phyloP scores from a whole-genome alignment of 2,888 invertebrate genomes.

The Coleophora flavipennella region DNA sequence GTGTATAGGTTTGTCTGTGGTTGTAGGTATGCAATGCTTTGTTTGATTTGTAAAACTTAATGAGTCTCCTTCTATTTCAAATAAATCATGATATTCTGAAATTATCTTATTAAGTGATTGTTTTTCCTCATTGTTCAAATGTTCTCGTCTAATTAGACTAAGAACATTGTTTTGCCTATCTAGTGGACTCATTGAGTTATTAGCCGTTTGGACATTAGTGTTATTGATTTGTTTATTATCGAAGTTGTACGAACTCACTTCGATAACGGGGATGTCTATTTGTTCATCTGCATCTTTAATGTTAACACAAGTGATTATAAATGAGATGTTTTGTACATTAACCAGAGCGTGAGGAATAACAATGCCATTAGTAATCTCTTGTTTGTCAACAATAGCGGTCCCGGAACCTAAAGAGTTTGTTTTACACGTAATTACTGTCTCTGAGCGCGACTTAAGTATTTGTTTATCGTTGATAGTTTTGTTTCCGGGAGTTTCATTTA shows the following conservation, averaged over 20 bases:
- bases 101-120: slow-evolving; percentile 14
- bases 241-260: not conserved
- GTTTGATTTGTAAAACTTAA: slow-evolving; percentile 20
- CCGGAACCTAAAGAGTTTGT: slow-evolving; percentile 13
- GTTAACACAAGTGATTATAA: slow-evolving; percentile 16
- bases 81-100: slow-evolving; percentile 15
- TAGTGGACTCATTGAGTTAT: not conserved
- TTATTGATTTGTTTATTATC: not conserved
- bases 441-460: slow-evolving; percentile 14
- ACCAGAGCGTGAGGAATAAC: slow-evolving; percentile 19
- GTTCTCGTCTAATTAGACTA: slow-evolving; percentile 10
- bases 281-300: slow-evolving; percentile 8
- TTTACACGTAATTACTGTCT: slow-evolving; percentile 19
- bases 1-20: slow-evolving; percentile 18
- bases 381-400: slow-evolving; percentile 18
- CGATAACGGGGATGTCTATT: slow-evolving; percentile 5
- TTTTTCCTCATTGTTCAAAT: slow-evolving; percentile 16
- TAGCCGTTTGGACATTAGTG: not conserved
- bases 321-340: slow-evolving; percentile 13
- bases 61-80: slow-evolving; percentile 14
- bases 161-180: slow-evolving; percentile 9
- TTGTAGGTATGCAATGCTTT: slow-evolving; percentile 21
- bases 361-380: slow-evolving; percentile 14
- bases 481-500: slow-evolving; percentile 11
- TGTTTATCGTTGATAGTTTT: slow-evolving; percentile 6